Evolutionary conservation across 92 coral and sea anemone species (phyloP).

Genomic region (Desmophyllum pertusum): DNA sequence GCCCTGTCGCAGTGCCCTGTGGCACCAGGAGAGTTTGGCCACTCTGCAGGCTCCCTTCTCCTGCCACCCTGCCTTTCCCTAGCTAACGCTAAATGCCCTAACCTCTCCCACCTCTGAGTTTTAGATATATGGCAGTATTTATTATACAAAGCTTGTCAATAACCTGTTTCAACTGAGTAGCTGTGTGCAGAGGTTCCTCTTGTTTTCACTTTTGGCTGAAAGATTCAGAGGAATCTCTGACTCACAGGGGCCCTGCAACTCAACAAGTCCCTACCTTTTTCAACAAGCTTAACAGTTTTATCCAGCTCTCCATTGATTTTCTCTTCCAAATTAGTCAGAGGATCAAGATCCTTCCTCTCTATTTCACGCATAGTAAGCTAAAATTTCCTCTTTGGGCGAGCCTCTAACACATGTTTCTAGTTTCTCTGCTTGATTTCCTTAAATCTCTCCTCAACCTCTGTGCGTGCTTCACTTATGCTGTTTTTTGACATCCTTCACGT

Average conservation of each 20-base stretch:
- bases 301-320: constrained; percentile 80
- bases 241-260: no score
- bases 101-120: no score
- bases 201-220: neutral
- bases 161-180: no score
- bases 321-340: constrained; percentile 77
- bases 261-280: constrained; percentile 62
- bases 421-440: constrained; percentile 63
- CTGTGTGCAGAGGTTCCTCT: no score
- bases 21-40: no score
- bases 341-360: constrained; percentile 89
- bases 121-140: no score
- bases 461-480: constrained; percentile 73
- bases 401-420: constrained; percentile 63
- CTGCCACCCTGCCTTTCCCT: no score
- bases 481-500: constrained; percentile 81
- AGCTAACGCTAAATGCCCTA: no score
- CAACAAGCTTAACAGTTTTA: constrained; percentile 54
- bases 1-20: no score
- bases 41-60: no score
- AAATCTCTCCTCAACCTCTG: constrained; percentile 77
- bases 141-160: no score
- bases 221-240: neutral
- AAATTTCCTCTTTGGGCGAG: constrained; percentile 74
- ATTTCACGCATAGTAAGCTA: constrained; percentile 79